Evolutionary conservation across 2,113 vertebrate species (phyloP), one percentile per base, ranked within the genome.

Genomic region (Melospiza melodia): DNA sequence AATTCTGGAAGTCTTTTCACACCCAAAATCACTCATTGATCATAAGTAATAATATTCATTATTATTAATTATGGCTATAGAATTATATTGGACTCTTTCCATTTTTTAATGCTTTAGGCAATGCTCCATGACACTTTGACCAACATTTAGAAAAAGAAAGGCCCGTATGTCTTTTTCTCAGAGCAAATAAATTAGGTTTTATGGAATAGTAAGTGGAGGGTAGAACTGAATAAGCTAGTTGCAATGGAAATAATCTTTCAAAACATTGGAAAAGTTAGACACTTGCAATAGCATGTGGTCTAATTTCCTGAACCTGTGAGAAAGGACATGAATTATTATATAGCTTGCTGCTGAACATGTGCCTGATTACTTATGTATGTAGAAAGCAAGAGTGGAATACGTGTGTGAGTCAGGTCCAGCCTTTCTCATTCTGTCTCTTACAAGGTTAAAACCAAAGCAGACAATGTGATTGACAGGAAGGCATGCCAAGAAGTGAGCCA

Each of bases 271-370:
- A 97, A 97, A 97, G 63, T 93, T 86, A 95, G 78, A 68, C 71
- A 87, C 71, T 93, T 12, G 57, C 75, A 89, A 94, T 92, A 94
- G 75, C 79, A 90, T 93, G 92, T 93, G 85, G 69, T 91, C 95
- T 95, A 97, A 96, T 96, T 97, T 97, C 94, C 91, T 78, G 90
- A 94, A 91, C 61, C 78, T 96, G 55, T 88, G 93, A 95, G 78
- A 94, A 95, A 90, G 66, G 55, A 63, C 77, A 75, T 91, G 94
- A 97, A 76, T 92, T 87, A 94, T 90, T 92, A 69, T 82, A 49
- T 18, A 69, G 81, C 58, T 94, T 63, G 59, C 55, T 91, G 59
- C 82, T 74, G 84, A 96, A 83, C 63, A 41, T 71, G 59, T 31
- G 57, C 52, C 87, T 88, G 44, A 75, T 84, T 90, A 76, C 68